A percentile compares a stretch with the other conserved stretches of the same genome.
Conservation (phyloP, 2,888 invertebrate species). For the Miltochrista miniata region DNA sequence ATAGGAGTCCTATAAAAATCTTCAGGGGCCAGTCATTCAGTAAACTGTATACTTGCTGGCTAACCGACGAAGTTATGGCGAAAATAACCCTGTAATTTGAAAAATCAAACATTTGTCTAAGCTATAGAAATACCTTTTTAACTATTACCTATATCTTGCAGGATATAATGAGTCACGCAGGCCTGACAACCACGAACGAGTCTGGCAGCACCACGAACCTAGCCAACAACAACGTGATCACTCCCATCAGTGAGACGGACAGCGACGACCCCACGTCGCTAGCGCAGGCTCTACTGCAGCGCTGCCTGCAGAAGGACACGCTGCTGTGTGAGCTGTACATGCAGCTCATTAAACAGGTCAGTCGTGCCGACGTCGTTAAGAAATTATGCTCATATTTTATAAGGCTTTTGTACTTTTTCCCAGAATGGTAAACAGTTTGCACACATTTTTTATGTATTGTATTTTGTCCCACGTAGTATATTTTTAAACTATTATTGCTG, state of each 20-base stretch:
- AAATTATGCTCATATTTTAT: too few species aligned
- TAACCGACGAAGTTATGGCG: too few species aligned
- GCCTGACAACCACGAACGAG: conserved; percentile 85
- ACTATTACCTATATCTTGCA: conserved; percentile 29
- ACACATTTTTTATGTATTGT: too few species aligned
- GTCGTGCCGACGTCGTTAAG: not conserved
- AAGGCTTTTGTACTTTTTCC: too few species aligned
- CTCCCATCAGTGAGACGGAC: conserved; percentile 77
- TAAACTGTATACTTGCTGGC: too few species aligned
- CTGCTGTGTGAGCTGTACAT: conserved; percentile 95
- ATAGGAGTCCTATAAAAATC: too few species aligned
- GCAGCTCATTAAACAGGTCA: conserved; percentile 93
- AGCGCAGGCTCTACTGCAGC: conserved; percentile 94
- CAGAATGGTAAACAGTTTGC: too few species aligned
- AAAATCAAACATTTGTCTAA: too few species aligned
- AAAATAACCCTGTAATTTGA: too few species aligned
- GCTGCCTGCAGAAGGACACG: conserved; percentile 95
- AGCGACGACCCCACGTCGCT: conserved; percentile 95
- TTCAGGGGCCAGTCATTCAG: too few species aligned
- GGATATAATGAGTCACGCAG: conserved; percentile 93
- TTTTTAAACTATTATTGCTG: too few species aligned
- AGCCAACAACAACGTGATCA: conserved; percentile 66
- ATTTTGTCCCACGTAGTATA: too few species aligned
- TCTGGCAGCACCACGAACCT: conserved; percentile 72
- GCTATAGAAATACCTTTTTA: not conserved